These are phyloP conservation scores for Phalacrocorax brasilianus DNA, from an alignment of 2,113 vertebrate species.

Conservation along the genomic window DNA sequence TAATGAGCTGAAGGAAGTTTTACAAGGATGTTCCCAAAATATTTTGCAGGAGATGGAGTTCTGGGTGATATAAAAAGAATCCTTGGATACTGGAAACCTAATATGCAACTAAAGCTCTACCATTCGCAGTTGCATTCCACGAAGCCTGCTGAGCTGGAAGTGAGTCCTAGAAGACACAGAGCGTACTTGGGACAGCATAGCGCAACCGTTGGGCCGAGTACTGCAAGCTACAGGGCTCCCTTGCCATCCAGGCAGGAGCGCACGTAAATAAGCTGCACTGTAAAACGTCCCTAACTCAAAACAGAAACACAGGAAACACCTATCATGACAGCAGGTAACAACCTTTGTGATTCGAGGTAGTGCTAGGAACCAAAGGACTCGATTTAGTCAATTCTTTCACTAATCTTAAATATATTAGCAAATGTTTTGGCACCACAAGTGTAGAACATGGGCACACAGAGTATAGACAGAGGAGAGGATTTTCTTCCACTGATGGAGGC, in stretches of 20 bases:
- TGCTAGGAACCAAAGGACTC: neutral
- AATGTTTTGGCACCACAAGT: neutral
- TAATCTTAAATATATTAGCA: neutral
- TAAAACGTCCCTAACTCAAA: neutral
- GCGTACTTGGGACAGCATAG: neutral
- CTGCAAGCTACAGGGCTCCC: neutral
- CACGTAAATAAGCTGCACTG: neutral
- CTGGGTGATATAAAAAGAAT: constrained; percentile 22
- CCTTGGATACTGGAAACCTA: constrained; percentile 19
- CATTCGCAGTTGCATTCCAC: neutral
- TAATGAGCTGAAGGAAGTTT: constrained; percentile 16
- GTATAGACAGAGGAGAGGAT: neutral
- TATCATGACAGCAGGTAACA: neutral
- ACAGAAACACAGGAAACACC: neutral
- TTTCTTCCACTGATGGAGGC: neutral
- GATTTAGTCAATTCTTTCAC: neutral
- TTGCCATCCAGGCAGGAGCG: neutral
- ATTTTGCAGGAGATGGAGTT: constrained; percentile 23
- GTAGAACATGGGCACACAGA: neutral
- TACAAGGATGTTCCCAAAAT: constrained; percentile 53
- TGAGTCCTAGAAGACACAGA: neutral
- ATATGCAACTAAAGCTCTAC: neutral
- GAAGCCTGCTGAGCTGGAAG: neutral
- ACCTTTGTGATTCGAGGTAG: neutral
- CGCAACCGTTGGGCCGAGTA: neutral